Percentiles rank a stretch among this genome's conserved stretches.
These are phyloP conservation scores for Loxodonta africana DNA, from an alignment of 2,113 vertebrate species.

Conservation along the genomic window DNA sequence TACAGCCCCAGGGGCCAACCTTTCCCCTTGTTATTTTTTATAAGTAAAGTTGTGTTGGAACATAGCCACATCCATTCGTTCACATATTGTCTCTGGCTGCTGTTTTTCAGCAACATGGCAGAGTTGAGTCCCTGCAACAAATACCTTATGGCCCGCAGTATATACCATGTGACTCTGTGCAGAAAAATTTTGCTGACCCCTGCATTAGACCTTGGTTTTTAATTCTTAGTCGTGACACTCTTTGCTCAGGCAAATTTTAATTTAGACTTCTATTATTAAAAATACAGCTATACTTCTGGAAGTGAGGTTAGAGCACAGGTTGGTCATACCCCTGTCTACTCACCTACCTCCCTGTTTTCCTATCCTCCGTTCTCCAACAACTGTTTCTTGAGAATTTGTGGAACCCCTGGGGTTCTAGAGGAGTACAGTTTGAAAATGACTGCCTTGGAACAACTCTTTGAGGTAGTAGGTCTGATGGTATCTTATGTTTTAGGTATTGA, in stretches of 20 bases:
- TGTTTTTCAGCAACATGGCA: constrained; percentile 9
- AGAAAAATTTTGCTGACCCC: neutral
- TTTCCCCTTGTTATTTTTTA: neutral
- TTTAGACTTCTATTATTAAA: constrained; percentile 27
- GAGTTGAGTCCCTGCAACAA: constrained; percentile 30
- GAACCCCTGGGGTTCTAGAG: constrained; percentile 71
- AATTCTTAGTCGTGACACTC: constrained; percentile 9
- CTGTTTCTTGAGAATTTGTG: constrained; percentile 80
- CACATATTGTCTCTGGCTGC: neutral
- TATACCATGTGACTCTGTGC: neutral
- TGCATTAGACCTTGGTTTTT: constrained; percentile 48
- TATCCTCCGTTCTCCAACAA: constrained; percentile 66
- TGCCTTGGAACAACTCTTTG: constrained; percentile 75
- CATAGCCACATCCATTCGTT: neutral
- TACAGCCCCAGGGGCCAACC: neutral
- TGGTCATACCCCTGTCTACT: constrained; percentile 64
- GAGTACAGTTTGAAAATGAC: constrained; percentile 76
- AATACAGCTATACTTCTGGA: neutral
- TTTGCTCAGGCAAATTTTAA: constrained; percentile 48
- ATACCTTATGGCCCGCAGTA: neutral
- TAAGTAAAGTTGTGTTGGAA: neutral
- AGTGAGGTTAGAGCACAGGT: constrained; percentile 32
- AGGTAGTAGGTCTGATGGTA: constrained; percentile 75
- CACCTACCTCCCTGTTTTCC: constrained; percentile 53
- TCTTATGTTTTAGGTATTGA: constrained; percentile 75